Evolutionary conservation across 2,888 invertebrate genomes (phyloP), one percentile per base, ranked within the genome.

Genomic region (Apocheima hispidaria): DNA sequence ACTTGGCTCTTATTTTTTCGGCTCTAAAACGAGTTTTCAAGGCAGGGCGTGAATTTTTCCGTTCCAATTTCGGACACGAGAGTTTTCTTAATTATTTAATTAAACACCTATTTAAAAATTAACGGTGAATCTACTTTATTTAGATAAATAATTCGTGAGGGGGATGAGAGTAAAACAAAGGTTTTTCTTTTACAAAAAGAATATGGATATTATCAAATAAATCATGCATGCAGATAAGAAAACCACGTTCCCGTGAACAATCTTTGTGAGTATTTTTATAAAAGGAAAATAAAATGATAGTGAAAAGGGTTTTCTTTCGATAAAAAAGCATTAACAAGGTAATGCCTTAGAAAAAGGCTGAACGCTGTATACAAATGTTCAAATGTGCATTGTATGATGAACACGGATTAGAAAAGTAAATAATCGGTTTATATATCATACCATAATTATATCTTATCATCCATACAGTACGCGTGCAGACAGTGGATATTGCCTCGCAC

Each of bases 1-100:
- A 61, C 46, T 51, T 51, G 50, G 55, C 50, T 51, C 38, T 60
- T 56, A 40, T 56, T 61, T 61, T 55, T 61, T 61, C 55, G 51
- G 40, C 46, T 44, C 40, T 46, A 56, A 54, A 60, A 49, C 49
- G 43, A 56, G 40, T 52, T 61, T 54, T 33, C 26, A 41, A 52
- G 51, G 55, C 30, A 41, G 28, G 2, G 20, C 49, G 54, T 55
- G 38, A 23, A 40, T 55, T 54, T 60, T 50, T 55, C 49, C 46
- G 59, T 56, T 40, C 55, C 40, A 40, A 46, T 52, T 56, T 61
- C 33, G 44, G 38, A 40, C 50, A 51, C 44, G 38, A 53, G 46
- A 46, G 55, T 51, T 55, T 55, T 50, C 43, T 50, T 51, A 40
- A 61, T 61, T 61, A 38, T 46, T 56, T 55, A 55, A 60, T 55